Conservation (phyloP, 2,797 vertebrate genomes). For the Psittacula derbiana region DNA sequence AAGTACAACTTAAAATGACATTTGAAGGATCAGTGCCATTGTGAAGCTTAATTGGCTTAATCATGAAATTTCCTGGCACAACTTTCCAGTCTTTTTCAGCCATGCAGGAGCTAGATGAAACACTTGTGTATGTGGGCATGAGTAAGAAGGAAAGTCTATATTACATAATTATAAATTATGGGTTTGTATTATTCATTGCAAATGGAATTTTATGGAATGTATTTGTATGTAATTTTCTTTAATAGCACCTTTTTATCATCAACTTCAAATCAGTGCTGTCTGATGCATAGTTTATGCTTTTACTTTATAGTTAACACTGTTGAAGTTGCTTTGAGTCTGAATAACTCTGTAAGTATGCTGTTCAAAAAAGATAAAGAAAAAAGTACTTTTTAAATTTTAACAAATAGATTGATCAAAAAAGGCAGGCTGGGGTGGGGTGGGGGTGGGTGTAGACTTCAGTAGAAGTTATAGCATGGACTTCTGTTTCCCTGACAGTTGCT, state of each 20-base stretch:
- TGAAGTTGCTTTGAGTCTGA: not conserved
- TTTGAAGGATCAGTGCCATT: not conserved
- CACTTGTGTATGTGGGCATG: not conserved
- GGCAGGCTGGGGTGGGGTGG: accelerated
- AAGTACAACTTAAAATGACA: not conserved
- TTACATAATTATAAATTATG: not conserved
- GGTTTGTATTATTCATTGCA: not conserved
- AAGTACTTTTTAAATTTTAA: not conserved
- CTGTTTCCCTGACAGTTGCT: not conserved
- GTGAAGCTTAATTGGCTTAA: not conserved
- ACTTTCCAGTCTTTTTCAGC: not conserved
- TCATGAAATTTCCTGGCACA: not conserved
- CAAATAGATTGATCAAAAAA: not conserved
- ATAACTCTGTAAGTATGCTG: not conserved
- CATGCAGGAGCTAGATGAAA: not conserved
- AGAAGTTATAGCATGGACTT: not conserved
- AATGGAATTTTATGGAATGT: not conserved
- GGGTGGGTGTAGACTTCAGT: not conserved
- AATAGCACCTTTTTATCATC: not conserved
- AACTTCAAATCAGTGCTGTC: not conserved
- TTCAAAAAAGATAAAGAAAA: not conserved
- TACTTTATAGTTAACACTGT: not conserved
- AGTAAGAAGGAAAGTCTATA: not conserved
- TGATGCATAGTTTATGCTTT: not conserved
- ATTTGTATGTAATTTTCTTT: not conserved